Percentiles rank a stretch among this genome's conserved stretches.
These are phyloP conservation scores for Capitella teleta DNA, from an alignment of 1,140 invertebrate genomes.

Conservation along the genomic window DNA sequence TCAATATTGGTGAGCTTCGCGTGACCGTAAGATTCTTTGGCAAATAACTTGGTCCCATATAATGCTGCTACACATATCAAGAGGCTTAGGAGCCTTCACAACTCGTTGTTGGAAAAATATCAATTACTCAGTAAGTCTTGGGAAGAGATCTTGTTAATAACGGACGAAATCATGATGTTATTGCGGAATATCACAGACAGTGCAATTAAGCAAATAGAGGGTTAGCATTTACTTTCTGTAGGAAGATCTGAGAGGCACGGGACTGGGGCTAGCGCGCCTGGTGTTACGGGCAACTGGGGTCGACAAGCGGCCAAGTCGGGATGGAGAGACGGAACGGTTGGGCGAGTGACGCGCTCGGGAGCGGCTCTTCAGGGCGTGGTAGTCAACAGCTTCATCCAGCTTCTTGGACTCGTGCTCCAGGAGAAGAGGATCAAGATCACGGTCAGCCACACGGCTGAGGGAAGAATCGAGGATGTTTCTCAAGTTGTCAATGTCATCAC, in stretches of 20 bases:
- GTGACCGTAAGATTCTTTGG: no score
- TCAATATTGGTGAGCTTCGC: no score
- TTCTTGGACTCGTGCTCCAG: slow-evolving; percentile 75
- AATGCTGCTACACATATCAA: no score
- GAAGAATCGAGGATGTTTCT: slow-evolving; percentile 63
- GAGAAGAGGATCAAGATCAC: slow-evolving; percentile 48
- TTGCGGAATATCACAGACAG: not conserved
- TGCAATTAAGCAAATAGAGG: not conserved
- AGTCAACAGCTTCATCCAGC: slow-evolving; percentile 48
- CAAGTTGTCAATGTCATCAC: slow-evolving; percentile 71
- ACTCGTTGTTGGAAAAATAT: no score
- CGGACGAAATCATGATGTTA: not conserved
- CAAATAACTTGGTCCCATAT: no score
- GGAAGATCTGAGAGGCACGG: not conserved
- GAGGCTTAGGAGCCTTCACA: no score
- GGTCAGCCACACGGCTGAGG: slow-evolving; percentile 56
- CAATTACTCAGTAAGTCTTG: no score
- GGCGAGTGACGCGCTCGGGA: slow-evolving; percentile 28
- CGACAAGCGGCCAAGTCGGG: slow-evolving; percentile 14
- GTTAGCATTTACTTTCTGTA: not conserved
- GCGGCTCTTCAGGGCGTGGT: slow-evolving; percentile 10
- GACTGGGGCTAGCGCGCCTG: not conserved
- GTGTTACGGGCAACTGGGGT: not conserved
- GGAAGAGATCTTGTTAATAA: no score
- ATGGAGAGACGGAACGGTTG: slow-evolving; percentile 22